phyloP scores from a whole-genome alignment of 1,140 invertebrate genomes.

The Aphaenogaster ashmeadi region DNA sequence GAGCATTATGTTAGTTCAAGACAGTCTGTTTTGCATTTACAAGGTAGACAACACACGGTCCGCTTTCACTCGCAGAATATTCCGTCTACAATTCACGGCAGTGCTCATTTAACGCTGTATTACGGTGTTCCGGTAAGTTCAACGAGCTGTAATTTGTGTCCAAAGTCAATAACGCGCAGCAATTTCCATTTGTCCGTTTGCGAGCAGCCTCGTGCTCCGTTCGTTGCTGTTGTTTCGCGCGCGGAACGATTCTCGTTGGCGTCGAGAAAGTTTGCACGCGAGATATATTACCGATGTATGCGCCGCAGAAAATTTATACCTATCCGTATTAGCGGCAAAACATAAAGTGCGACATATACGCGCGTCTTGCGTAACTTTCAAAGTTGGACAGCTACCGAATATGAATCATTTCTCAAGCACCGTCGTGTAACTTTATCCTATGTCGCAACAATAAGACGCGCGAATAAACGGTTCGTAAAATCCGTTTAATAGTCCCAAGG shows the following conservation, averaged over 20 bases:
- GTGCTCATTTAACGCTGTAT: constrained; percentile 25
- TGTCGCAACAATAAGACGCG: neutral
- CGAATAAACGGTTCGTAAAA: constrained; percentile 45
- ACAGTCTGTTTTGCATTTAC: constrained; percentile 25
- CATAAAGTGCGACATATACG: neutral
- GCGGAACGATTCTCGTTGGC: constrained; percentile 11
- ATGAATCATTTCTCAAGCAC: neutral
- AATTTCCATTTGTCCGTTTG: constrained; percentile 45
- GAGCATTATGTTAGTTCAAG: constrained; percentile 8
- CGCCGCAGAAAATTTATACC: constrained; percentile 6
- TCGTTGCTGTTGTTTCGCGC: neutral
- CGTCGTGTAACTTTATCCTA: neutral
- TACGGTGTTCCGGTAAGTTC: constrained; percentile 28
- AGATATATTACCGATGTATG: neutral
- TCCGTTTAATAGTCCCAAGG: neutral
- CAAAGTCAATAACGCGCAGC: constrained; percentile 52
- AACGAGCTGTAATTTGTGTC: constrained; percentile 54
- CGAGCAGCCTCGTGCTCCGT: neutral
- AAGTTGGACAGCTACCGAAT: neutral
- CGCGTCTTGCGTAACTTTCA: constrained; percentile 34
- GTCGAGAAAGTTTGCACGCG: constrained; percentile 29
- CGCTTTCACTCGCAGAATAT: constrained; percentile 52
- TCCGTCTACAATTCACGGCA: constrained; percentile 29
- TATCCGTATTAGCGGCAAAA: constrained; percentile 6
- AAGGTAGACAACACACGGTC: constrained; percentile 30